phyloP scores from a whole-genome alignment of 2,113 vertebrate genomes.

The Coreoperca whiteheadi region DNA sequence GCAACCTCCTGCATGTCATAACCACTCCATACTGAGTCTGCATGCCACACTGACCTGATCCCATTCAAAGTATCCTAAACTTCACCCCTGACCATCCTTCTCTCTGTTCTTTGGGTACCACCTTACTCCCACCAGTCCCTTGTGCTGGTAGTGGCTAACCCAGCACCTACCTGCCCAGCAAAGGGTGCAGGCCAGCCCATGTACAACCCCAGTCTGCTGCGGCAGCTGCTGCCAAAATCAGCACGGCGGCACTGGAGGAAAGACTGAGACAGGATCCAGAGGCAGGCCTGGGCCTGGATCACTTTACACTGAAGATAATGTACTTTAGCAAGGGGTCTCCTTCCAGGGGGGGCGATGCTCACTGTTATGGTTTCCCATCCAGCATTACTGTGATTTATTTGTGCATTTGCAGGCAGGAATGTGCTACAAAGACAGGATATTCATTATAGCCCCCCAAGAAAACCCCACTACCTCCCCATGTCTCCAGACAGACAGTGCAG shows the following conservation, averaged over 20 bases:
- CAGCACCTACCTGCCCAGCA: constrained; percentile 19
- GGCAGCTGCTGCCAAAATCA: constrained; percentile 63
- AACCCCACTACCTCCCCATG: constrained; percentile 5
- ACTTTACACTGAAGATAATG: constrained; percentile 73
- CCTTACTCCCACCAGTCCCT: constrained; percentile 23
- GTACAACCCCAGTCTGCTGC: constrained; percentile 10
- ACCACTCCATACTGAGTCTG: neutral
- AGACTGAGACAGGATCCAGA: constrained; percentile 66
- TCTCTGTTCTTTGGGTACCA: neutral
- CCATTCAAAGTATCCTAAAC: constrained; percentile 3
- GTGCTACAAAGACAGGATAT: constrained; percentile 56
- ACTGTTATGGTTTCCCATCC: constrained; percentile 60
- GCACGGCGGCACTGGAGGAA: constrained; percentile 41
- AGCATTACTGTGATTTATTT: constrained; percentile 65
- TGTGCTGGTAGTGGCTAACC: constrained; percentile 11
- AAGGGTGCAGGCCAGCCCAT: constrained; percentile 1
- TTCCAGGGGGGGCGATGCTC: constrained; percentile 35
- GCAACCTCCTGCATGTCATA: neutral
- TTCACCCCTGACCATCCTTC: neutral
- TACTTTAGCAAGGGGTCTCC: constrained; percentile 60
- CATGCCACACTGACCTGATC: neutral
- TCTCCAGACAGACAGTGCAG: constrained; percentile 6
- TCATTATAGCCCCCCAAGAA: constrained; percentile 45
- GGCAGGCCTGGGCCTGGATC: constrained; percentile 59
- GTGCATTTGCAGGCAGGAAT: constrained; percentile 62